Conservation (phyloP, 2,888 invertebrate genomes). For the Proisotoma minuta region DNA sequence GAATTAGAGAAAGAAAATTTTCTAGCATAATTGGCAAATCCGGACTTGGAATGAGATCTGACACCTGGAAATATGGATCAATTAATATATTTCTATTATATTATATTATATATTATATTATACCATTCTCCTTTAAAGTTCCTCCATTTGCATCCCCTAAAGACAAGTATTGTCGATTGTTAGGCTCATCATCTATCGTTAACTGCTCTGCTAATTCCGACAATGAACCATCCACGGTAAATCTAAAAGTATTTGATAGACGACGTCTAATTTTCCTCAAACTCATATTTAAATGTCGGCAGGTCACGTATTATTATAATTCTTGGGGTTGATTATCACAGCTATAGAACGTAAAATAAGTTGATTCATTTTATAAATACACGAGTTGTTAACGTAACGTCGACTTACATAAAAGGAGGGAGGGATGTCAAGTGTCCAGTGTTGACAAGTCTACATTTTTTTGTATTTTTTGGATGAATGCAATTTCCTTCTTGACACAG, state of each 20-base stretch:
- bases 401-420: no score
- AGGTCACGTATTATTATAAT: no score
- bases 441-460: no score
- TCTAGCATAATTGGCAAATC: constrained; percentile 43
- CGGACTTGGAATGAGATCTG: constrained; percentile 47
- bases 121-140: constrained; percentile 42
- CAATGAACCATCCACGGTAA: constrained; percentile 48
- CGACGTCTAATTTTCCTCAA: constrained; percentile 49
- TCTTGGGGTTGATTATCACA: no score
- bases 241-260: constrained; percentile 50
- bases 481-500: no score
- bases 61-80: constrained; percentile 32
- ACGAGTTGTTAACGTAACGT: no score
- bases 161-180: constrained; percentile 45
- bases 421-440: no score
- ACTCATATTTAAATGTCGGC: constrained; percentile 43
- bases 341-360: no score
- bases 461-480: no score
- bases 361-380: no score
- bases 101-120: background rate
- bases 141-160: constrained; percentile 45
- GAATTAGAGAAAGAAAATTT: constrained; percentile 46
- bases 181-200: constrained; percentile 49
- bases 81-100: background rate
- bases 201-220: constrained; percentile 50